These are phyloP conservation scores for Corapipo altera DNA, from an alignment of 2,113 vertebrate genomes.

Conservation along the genomic window DNA sequence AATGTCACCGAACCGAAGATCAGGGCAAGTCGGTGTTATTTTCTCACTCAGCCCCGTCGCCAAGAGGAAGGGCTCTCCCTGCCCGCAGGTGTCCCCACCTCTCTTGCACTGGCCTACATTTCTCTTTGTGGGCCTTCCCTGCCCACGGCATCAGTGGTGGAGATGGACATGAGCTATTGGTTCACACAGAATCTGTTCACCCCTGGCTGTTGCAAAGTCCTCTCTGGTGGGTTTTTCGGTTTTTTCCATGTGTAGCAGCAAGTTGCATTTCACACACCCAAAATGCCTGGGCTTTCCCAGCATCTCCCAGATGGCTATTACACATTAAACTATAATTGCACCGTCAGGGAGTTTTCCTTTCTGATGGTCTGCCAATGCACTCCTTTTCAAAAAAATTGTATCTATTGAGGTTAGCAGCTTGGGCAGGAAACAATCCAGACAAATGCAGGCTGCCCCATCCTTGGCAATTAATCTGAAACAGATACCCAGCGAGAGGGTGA, in stretches of 20 bases:
- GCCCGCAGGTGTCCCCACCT: background rate
- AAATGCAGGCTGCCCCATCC: conserved; percentile 19
- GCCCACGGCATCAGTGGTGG: background rate
- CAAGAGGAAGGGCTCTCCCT: background rate
- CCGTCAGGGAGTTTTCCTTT: conserved; percentile 41
- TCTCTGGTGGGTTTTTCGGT: background rate
- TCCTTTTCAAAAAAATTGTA: conserved; percentile 9
- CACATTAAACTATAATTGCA: conserved; percentile 21
- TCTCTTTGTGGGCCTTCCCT: background rate
- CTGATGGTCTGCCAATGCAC: background rate
- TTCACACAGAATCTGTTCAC: background rate
- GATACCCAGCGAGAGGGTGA: background rate
- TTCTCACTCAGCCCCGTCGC: background rate
- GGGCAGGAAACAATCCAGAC: conserved; percentile 42
- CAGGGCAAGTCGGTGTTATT: background rate
- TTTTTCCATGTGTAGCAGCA: background rate
- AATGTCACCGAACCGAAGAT: background rate
- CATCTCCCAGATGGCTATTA: background rate
- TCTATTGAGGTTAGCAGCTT: conserved; percentile 13
- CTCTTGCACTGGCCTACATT: background rate
- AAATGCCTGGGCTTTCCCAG: background rate
- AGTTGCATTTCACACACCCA: background rate
- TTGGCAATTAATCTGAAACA: conserved; percentile 13
- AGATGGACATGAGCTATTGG: background rate
- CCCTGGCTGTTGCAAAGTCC: background rate